Evolutionary conservation across 2,113 vertebrate genomes (phyloP).

Genomic region (Sebastes schlegelii): DNA sequence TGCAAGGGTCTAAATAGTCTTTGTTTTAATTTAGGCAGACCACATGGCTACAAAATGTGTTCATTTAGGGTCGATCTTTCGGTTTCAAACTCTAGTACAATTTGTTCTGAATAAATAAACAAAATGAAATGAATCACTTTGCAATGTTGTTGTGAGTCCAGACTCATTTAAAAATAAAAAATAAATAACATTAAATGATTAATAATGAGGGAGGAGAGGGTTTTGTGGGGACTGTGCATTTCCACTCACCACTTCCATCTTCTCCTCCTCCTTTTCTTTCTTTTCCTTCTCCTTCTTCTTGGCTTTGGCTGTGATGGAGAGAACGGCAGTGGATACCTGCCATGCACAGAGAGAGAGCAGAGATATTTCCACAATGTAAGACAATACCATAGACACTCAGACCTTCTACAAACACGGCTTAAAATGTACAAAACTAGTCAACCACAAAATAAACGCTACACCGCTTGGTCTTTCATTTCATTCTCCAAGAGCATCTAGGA

Average conservation of each 20-base stretch:
- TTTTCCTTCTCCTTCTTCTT: constrained; percentile 99
- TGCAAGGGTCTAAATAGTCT: neutral
- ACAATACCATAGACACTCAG: constrained; percentile 47
- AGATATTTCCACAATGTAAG: constrained; percentile 51
- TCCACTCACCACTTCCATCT: constrained; percentile 97
- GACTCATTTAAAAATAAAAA: neutral
- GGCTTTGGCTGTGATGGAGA: constrained; percentile 99
- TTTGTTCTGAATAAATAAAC: neutral
- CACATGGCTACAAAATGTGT: neutral
- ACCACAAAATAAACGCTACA: constrained; percentile 54
- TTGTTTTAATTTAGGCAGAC: neutral
- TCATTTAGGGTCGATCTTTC: neutral
- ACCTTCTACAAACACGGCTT: constrained; percentile 48
- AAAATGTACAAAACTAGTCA: constrained; percentile 47
- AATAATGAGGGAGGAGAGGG: neutral
- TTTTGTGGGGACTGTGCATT: neutral
- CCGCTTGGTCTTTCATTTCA: constrained; percentile 20
- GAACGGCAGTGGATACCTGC: constrained; percentile 97
- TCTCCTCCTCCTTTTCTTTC: constrained; percentile 93
- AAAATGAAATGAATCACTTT: neutral
- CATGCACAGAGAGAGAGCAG: constrained; percentile 28
- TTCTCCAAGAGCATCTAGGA: constrained; percentile 18
- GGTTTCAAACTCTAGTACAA: neutral
- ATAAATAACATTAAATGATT: neutral
- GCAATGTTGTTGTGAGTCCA: neutral